Base-by-base conservation (phyloP, 92 coral and sea anemone species). In the Umimayanthus kanabou region DNA sequence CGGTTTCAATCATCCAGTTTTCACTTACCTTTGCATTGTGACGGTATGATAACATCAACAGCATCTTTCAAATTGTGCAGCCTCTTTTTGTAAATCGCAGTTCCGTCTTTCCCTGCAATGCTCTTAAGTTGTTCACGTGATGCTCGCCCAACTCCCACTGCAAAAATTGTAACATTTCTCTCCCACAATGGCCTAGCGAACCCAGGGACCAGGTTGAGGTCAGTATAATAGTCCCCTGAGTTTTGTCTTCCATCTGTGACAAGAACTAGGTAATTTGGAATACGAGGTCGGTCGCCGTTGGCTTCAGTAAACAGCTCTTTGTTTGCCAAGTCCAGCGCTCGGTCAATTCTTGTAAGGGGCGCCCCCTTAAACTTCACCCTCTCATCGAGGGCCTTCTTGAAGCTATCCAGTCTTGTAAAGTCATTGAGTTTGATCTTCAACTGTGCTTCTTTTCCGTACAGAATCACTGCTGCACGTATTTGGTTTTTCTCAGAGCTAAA, bases 191-290 rank as follows among this genome's bases (percentile, higher is more conserved):
- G 87, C 40, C 8, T 70, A 9, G 87, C 87, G 22, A 25, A 83
- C 64, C 42, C 6, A 6, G 39, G n/a, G 9, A 55, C 67, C n/a
- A 83, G 37, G 8, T 30, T 83, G 10, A 29, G 18, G 66, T 83
- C 87, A 8, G 28, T 23, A 2, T 40, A 28, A 39, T 57, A 83
- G 26, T 4, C 5, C 49, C 87, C 87, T 3, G 87, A 83, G 29
- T 83, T 83, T 83, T 83, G 87, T 83, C 25, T 83, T 83, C 87
- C 87, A 28, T 83, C 87, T 23, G 87, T 83, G 16, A 83, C 65
- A 45, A 83, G 87, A 83, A 83, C 78, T 18, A 83, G 6, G 29
- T 83, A 83, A 20, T 83, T 83, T 15, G 87, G 87, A n/a, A 49
- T 28, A 6, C 43, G 58, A 42, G 79, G 79, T 43, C 87, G 65